These are phyloP conservation scores for Ataeniobius toweri DNA, from an alignment of 2,797 vertebrate species.

Conservation along the genomic window DNA sequence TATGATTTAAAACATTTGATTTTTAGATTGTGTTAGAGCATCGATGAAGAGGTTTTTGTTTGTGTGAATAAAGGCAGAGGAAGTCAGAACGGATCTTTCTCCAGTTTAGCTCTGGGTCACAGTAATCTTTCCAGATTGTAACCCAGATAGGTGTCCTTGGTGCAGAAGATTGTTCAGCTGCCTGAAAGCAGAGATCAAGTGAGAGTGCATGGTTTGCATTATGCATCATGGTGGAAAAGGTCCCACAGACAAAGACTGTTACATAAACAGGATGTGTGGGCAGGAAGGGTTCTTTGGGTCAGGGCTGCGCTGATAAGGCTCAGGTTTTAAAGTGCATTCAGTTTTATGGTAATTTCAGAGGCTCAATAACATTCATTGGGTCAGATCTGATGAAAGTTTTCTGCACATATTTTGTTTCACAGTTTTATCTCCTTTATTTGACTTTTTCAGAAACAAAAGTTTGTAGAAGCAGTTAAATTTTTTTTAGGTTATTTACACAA, in stretches of 20 bases:
- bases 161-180: constrained; percentile 39
- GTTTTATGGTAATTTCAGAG: background rate
- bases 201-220: constrained; percentile 43
- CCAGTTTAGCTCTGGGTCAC: constrained; percentile 43
- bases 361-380: background rate
- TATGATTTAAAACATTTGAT: constrained; percentile 18
- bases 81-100: constrained; percentile 10
- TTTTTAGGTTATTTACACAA: background rate
- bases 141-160: constrained; percentile 38
- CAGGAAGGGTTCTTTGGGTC: constrained; percentile 17
- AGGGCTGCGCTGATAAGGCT: background rate
- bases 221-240: constrained; percentile 39
- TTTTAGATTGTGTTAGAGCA: constrained; percentile 15
- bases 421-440: background rate
- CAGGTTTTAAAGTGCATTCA: constrained; percentile 5
- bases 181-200: constrained; percentile 50
- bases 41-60: constrained; percentile 22
- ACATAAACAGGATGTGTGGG: constrained; percentile 28
- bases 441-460: background rate
- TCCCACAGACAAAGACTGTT: constrained; percentile 41
- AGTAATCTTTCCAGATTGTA: constrained; percentile 53
- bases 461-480: background rate
- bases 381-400: background rate
- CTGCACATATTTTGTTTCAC: background rate
- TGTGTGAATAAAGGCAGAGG: constrained; percentile 21